phyloP scores from a whole-genome alignment of 2,113 vertebrate species.

The Bos javanicus region DNA sequence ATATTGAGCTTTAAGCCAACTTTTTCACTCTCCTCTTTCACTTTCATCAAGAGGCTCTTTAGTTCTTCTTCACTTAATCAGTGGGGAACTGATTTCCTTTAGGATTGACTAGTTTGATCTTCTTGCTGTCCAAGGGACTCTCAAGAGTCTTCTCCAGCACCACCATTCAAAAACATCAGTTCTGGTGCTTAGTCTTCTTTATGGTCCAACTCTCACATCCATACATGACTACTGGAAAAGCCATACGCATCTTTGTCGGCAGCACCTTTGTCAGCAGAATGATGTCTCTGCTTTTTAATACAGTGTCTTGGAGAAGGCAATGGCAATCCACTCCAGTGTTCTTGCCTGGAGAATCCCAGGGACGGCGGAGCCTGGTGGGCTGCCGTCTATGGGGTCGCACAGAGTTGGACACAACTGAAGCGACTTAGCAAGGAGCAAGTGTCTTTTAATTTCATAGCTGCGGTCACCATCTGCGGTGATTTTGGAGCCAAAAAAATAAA shows the following conservation, averaged over 20 bases:
- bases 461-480: neutral
- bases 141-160: neutral
- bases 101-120: too few relatives aligned
- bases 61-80: neutral
- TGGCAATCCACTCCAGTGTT: too few relatives aligned
- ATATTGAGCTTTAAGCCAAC: neutral
- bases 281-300: neutral
- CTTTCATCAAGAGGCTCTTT: neutral
- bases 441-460: neutral
- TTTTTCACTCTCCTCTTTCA: neutral
- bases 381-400: too few relatives aligned
- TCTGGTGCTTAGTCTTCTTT: neutral
- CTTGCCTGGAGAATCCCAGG: too few relatives aligned
- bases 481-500: neutral
- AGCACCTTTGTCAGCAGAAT: neutral
- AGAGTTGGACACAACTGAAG: too few relatives aligned
- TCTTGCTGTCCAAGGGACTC: neutral
- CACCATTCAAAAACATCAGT: neutral
- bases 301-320: neutral
- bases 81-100: too few relatives aligned
- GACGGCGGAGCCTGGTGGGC: too few relatives aligned
- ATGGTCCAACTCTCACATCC: neutral
- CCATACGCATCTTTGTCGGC: neutral
- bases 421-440: neutral
- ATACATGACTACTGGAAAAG: neutral